Base-by-base conservation (phyloP, 2,797 vertebrate genomes). In the Parauchenoglanis punctatus region DNA sequence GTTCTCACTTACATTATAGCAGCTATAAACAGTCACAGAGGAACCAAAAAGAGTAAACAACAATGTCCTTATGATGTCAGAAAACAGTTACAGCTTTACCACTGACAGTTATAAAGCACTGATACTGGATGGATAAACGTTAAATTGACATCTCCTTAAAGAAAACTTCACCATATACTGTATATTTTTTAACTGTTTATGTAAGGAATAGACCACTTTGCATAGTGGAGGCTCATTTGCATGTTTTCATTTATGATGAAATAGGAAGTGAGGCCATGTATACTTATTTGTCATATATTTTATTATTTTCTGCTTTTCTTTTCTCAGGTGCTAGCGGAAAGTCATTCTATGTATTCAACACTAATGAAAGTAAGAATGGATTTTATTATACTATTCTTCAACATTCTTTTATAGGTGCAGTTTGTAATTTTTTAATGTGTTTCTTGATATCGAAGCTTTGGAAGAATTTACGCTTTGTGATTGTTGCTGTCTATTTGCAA, bases 241-340 rank as follows among this genome's bases (percentile, higher is more conserved):
- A 78, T 56, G 13, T 17, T 52, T 28, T 17, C 58, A 58, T 80
- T 56, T 80, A 40, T 78, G 54, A 78, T 35, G 7, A 56, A 18
- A 35, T 18, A 11, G 28, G 11, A 59, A 20, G 17, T 23, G 5
- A 59, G 20, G 20, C 20, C 6, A 81, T 81, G 20, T 25, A 54
- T 31, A 28, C 20, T 82, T 49, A 54, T 83, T 54, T 83, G 10
- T 54, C 28, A 49, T 65, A 28, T 83, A 35, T 35, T 68, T 54
- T 54, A 81, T 85, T 65, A 85, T 46, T 91, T n/a, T 54, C 73
- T 46, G 7, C 88, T 80, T 23, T 8, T 59, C 7, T 82, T 11
- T 63, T 59, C 49, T 81, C 84, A 97, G 96, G 96, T 77, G 89
- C 94, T 82, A 96, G 92, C 81, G 95, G 96, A 73, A 96, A 96